phyloP scores from a whole-genome alignment of 2,113 vertebrate species.

The Zapornia atra region DNA sequence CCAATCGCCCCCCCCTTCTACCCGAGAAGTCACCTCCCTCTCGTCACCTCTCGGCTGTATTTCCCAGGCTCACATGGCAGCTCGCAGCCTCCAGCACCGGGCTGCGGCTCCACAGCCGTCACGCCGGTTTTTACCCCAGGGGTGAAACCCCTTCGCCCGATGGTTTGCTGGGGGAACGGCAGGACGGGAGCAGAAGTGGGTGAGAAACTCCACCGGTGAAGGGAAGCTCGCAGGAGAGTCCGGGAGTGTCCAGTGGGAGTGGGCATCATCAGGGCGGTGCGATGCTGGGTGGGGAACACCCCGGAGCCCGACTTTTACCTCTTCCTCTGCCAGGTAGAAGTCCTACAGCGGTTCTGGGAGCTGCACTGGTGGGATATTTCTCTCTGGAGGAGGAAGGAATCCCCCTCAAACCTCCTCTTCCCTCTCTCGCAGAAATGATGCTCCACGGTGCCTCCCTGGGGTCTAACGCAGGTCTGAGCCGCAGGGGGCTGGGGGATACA shows the following conservation, averaged over 20 bases:
- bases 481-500: background rate
- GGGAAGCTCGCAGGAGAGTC: background rate
- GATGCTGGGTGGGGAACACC: background rate
- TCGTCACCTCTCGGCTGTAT: background rate
- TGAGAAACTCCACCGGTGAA: background rate
- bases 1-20: no score
- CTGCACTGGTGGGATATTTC: background rate
- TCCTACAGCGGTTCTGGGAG: background rate
- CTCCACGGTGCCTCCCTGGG: background rate
- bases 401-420: background rate
- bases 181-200: background rate
- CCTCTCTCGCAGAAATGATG: background rate
- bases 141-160: rapidly evolving
- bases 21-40: background rate
- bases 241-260: no score
- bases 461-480: background rate
- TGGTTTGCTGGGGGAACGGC: background rate
- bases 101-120: background rate
- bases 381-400: background rate
- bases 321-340: background rate
- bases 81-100: background rate
- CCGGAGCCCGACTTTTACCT: background rate
- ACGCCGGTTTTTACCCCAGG: background rate
- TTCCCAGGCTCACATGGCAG: background rate
- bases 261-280: background rate